These are phyloP conservation scores for Graphium colonna DNA, from an alignment of 2,888 invertebrate genomes.

Conservation along the genomic window DNA sequence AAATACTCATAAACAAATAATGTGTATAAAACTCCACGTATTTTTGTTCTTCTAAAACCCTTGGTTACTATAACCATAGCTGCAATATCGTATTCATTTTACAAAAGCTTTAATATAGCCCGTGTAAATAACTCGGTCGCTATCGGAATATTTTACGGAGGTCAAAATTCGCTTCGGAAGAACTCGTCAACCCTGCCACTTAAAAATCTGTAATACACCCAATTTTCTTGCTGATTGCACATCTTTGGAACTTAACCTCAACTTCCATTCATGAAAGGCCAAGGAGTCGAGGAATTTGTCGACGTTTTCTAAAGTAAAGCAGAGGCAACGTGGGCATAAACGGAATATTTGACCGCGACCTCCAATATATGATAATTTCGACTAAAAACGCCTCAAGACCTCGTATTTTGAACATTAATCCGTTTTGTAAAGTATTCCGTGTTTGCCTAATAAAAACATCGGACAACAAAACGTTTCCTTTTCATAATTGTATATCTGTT, in stretches of 20 bases:
- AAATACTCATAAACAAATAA: too few species aligned
- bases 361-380: slow-evolving; percentile 18
- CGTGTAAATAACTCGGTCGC: too few species aligned
- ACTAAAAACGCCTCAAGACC: slow-evolving; percentile 9
- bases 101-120: too few species aligned
- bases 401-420: background rate
- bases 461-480: slow-evolving; percentile 9
- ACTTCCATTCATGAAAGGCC: background rate
- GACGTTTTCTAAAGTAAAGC: background rate
- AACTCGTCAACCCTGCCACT: background rate
- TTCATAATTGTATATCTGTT: slow-evolving; percentile 6
- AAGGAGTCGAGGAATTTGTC: background rate
- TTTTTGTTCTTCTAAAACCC: too few species aligned
- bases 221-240: background rate
- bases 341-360: slow-evolving; percentile 12
- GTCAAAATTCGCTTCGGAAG: background rate
- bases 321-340: slow-evolving; percentile 12
- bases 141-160: background rate
- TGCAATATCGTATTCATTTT: too few species aligned
- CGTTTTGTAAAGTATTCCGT: background rate
- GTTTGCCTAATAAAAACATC: background rate
- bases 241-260: background rate
- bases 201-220: background rate
- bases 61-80: too few species aligned
- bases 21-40: too few species aligned